Evolutionary conservation across 2,797 vertebrate species (phyloP), one percentile per base, ranked within the genome.

Genomic region (Ctenosaura bakeri): DNA sequence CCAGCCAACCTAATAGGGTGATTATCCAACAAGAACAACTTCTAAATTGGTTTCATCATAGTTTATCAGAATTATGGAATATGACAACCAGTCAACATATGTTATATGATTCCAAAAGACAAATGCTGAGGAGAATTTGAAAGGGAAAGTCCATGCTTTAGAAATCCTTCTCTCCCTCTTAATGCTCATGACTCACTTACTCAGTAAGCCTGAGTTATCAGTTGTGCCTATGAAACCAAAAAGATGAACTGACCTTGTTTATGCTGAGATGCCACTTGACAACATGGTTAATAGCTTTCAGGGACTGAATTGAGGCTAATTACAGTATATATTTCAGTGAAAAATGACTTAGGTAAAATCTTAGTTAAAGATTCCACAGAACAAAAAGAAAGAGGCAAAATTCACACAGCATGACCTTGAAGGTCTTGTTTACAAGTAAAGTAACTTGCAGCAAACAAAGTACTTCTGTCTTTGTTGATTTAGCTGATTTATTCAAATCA

Each of bases 261-360:
- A 93, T 93, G 93, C 92, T 97, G 94, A 91, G 92, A 93, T 69
- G 95, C 93, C 88, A 95, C 94, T 96, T 96, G 95, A 97, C 66
- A 97, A 96, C 90, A 92, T 76, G 93, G 94, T 94, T 97, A 97
- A 96, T 96, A 96, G 95, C 90, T 94, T 96, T 84, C 89, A 86
- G 12, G 89, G 71, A 94, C 84, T n/a, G 91, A 95, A 95, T 95
- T 97, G 95, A 95, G 96, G 95, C 93, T 97, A 97, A 97, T 97
- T 97, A 94, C 92, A 93, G 94, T 91, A 96, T 95, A 88, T 96
- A 96, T 93, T 94, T 89, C 88, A 90, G 92, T 93, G 92, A 95
- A 96, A 96, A 87, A 93, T 97, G 95, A 97, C 94, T 96, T 97
- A 97, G 94, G 90, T 91, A 94, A 94, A 82, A 92, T 89, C 52